Conservation (phyloP, 1,140 invertebrate genomes). For the Sipha flava region DNA sequence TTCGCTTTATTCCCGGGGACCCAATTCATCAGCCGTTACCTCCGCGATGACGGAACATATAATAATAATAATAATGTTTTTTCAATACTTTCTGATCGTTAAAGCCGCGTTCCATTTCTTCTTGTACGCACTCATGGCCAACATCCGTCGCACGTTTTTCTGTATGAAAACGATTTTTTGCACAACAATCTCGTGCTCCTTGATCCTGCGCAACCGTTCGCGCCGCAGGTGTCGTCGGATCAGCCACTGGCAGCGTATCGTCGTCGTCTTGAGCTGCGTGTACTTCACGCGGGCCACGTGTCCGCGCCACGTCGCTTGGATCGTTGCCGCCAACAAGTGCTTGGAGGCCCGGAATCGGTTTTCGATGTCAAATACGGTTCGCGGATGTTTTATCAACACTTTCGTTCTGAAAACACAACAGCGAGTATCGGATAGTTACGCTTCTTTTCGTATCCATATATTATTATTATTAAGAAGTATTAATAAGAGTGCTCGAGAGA, state of each 20-base stretch:
- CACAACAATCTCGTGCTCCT: not conserved
- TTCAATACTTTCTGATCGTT: not conserved
- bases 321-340: not conserved
- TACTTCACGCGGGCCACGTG: not conserved
- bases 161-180: not conserved
- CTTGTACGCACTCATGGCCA: not conserved
- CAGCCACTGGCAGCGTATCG: not conserved
- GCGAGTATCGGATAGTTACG: not conserved
- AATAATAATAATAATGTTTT: too few relatives aligned
- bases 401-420: not conserved
- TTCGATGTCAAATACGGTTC: constrained; percentile 7
- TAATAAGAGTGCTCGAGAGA: too few relatives aligned
- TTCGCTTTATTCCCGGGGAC: too few relatives aligned
- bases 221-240: not conserved
- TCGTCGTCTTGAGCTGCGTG: not conserved
- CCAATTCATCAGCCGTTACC: too few relatives aligned
- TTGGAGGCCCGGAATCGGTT: not conserved
- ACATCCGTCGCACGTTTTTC: not conserved
- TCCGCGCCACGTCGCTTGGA: not conserved
- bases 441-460: too few relatives aligned
- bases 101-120: not conserved
- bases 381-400: not conserved
- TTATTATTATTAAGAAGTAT: too few relatives aligned
- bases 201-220: not conserved
- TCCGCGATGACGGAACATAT: too few relatives aligned